Evolutionary conservation across 2,797 vertebrate genomes (phyloP).

Genomic region (Manis pentadactyla): DNA sequence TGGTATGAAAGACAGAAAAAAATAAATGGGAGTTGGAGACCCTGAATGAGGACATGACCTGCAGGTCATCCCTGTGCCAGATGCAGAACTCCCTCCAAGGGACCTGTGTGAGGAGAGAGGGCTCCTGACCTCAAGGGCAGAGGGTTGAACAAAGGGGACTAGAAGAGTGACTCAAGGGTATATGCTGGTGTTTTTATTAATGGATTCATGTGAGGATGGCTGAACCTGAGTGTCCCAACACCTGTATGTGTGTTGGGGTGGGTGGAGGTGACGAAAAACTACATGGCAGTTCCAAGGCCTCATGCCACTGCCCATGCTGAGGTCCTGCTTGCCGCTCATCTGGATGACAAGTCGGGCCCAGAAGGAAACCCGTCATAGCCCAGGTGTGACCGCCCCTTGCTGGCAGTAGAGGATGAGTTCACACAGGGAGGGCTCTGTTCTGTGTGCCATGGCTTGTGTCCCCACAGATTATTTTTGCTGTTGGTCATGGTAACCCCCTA

Average conservation of each 20-base stretch:
- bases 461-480: neutral
- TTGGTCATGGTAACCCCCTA: neutral
- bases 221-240: neutral
- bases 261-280: neutral
- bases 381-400: neutral
- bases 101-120: rapidly evolving
- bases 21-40: neutral
- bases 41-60: neutral
- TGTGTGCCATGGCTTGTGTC: neutral
- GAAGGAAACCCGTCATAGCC: neutral
- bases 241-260: rapidly evolving
- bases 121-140: neutral
- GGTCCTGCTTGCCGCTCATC: neutral
- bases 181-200: neutral
- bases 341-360: neutral
- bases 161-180: neutral
- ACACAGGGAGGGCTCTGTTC: neutral
- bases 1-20: neutral
- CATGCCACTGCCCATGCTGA: neutral
- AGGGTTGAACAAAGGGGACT: neutral
- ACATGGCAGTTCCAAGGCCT: neutral
- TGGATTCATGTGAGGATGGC: neutral
- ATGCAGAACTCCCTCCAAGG: neutral
- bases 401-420: neutral
- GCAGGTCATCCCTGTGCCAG: rapidly evolving